Percentiles rank a stretch among this genome's conserved stretches.
phyloP scores from a whole-genome alignment of 2,888 invertebrate genomes.

The Coleophora deauratella region DNA sequence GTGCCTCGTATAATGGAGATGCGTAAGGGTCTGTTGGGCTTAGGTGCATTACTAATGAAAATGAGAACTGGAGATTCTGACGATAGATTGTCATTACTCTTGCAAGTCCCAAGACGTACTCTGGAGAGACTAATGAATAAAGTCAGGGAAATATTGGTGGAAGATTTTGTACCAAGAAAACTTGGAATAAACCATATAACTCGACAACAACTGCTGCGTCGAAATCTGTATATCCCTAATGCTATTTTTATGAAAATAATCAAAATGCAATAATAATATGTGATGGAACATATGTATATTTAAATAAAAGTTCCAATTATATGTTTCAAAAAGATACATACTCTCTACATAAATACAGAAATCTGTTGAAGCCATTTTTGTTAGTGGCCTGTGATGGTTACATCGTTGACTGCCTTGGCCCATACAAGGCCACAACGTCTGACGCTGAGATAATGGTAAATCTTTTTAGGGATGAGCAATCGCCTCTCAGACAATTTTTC shows the following conservation, averaged over 20 bases:
- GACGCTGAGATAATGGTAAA: constrained; percentile 8
- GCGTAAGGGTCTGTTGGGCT: neutral
- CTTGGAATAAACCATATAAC: neutral
- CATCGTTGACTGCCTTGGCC: constrained; percentile 10
- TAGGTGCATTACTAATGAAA: neutral
- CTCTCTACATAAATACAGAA: constrained; percentile 12
- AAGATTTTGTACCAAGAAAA: neutral
- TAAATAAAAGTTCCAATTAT: constrained; percentile 6
- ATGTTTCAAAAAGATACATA: too few species aligned
- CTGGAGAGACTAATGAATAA: constrained; percentile 2
- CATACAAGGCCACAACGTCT: constrained; percentile 9
- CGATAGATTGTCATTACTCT: constrained; percentile 2
- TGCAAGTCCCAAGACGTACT: constrained; percentile 2
- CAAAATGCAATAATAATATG: constrained; percentile 1
- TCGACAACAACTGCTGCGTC: neutral
- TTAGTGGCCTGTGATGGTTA: constrained; percentile 11
- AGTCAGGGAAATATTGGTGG: neutral
- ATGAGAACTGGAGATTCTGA: neutral
- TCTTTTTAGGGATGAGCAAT: neutral
- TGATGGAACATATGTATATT: constrained; percentile 8
- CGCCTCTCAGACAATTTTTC: constrained; percentile 1
- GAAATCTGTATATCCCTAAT: neutral
- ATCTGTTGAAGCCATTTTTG: constrained; percentile 13
- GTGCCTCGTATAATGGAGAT: neutral
- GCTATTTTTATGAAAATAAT: neutral